phyloP scores from a whole-genome alignment of 2,113 vertebrate species.

The Perccottus glenii region DNA sequence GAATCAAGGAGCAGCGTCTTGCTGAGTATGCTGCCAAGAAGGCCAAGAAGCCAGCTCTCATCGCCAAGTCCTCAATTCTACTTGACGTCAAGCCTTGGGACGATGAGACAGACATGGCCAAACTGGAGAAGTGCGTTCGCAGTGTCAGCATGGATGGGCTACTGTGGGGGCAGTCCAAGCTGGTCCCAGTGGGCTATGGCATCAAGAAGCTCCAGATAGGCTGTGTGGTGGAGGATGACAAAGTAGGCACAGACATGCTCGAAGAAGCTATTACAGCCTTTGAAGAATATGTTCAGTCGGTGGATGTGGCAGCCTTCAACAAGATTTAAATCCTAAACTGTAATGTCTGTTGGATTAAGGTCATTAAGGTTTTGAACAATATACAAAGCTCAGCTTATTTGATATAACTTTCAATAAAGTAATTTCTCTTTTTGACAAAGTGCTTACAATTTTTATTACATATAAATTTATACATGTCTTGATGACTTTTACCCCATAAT shows the following conservation, averaged over 20 bases:
- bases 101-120: slow-evolving; percentile 93
- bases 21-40: slow-evolving; percentile 94
- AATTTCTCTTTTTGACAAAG: slow-evolving; percentile 16
- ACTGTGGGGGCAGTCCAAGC: slow-evolving; percentile 93
- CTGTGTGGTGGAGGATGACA: slow-evolving; percentile 96
- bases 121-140: slow-evolving; percentile 90
- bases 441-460: slow-evolving; percentile 7
- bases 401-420: slow-evolving; percentile 56
- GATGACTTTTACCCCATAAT: neutral
- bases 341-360: slow-evolving; percentile 4
- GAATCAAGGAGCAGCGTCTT: slow-evolving; percentile 87
- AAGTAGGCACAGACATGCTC: slow-evolving; percentile 93
- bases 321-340: slow-evolving; percentile 83
- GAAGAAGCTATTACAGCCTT: slow-evolving; percentile 93
- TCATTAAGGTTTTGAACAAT: slow-evolving; percentile 20
- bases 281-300: slow-evolving; percentile 93
- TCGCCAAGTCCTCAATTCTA: slow-evolving; percentile 94
- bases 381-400: slow-evolving; percentile 27
- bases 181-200: slow-evolving; percentile 94
- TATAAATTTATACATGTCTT: neutral
- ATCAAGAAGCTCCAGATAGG: slow-evolving; percentile 97
- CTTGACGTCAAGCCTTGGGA: slow-evolving; percentile 98
- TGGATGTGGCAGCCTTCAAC: slow-evolving; percentile 97
- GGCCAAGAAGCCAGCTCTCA: slow-evolving; percentile 89
- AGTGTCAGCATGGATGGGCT: slow-evolving; percentile 90